These are phyloP conservation scores for Triplophysa bombifrons DNA, from an alignment of 2,797 vertebrate species.

Conservation along the genomic window DNA sequence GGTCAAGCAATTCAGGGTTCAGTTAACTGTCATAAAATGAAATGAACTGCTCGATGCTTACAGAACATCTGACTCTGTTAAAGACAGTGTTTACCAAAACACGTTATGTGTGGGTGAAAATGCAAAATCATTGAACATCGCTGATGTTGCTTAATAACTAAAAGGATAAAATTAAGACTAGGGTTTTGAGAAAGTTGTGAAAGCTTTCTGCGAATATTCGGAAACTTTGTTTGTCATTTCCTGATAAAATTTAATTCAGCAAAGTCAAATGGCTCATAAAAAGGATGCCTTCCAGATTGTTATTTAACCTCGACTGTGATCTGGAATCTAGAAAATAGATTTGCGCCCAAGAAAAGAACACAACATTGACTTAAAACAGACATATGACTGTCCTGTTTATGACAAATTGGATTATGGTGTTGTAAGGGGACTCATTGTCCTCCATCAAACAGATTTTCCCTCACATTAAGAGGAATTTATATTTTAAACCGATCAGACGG, in stretches of 20 bases:
- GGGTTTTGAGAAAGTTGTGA: background rate
- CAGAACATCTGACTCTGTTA: conserved; percentile 22
- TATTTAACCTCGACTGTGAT: background rate
- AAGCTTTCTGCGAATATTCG: background rate
- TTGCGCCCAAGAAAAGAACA: background rate
- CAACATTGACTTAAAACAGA: conserved; percentile 10
- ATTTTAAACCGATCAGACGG: conserved; percentile 42
- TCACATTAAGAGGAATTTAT: conserved; percentile 42
- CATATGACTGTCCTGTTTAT: conserved; percentile 18
- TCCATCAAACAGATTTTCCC: conserved; percentile 41
- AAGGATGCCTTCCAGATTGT: background rate
- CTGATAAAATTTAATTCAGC: background rate
- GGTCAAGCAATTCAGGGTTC: background rate
- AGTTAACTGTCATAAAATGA: background rate
- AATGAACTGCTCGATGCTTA: background rate
- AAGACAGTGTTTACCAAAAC: conserved; percentile 18
- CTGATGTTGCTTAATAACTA: conserved; percentile 18
- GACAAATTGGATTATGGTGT: conserved; percentile 43
- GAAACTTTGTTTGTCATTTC: background rate
- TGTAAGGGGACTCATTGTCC: conserved; percentile 33
- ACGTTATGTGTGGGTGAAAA: background rate
- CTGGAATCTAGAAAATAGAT: background rate
- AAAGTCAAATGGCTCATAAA: background rate
- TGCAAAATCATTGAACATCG: background rate
- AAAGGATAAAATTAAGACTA: background rate